Evolutionary conservation across 2,888 invertebrate genomes (phyloP), one percentile per base, ranked within the genome.

Genomic region (Diplazon laetatorius): DNA sequence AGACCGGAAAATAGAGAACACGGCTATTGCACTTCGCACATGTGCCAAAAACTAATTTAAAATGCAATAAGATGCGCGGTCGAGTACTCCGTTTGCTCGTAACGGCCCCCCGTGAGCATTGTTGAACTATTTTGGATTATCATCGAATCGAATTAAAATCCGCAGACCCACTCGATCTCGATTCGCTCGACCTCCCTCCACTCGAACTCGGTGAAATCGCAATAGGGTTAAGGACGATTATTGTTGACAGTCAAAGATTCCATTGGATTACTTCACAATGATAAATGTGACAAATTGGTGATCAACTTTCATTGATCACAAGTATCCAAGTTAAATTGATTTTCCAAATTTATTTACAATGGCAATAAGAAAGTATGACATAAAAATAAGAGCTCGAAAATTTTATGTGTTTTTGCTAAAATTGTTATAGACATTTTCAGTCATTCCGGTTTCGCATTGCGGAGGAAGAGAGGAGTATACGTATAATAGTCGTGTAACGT

Each of bases 1-100:
- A 60, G 25, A 71, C 50, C 60, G 48, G 70, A 71, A 71, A 71
- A 71, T 62, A 62, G 39, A 71, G 18, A 35, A 52, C 12, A 39
- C 25, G 60, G 50, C 48, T 70, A 48, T 48, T 37, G 35, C 22
- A 39, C 44, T 35, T 48, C 22, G 16, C 9, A 12, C 20, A 12
- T n/a, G 14, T 37, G 44, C 10, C 48, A 39, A 60, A 70, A 70
- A 52, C 39, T 35, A 52, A 71, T 71, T 60, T 39, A 50, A 71
- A 71, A 50, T 50, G 16, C 60, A 62, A 62, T 71, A 25, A 42
- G 46, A 37, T 30, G 10, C 59, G 10, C 16, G 8, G 37, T 22
- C 59, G 22, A 25, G 22, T n/a, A 39, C 35, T 18, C 35, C 48
- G 22, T 37, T 4, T 25, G n/a, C 35, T 69, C 30, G 37, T 35